Evolutionary conservation across 1,140 invertebrate genomes (phyloP), one percentile per base, ranked within the genome.

Genomic region (Saccostrea glomerata): DNA sequence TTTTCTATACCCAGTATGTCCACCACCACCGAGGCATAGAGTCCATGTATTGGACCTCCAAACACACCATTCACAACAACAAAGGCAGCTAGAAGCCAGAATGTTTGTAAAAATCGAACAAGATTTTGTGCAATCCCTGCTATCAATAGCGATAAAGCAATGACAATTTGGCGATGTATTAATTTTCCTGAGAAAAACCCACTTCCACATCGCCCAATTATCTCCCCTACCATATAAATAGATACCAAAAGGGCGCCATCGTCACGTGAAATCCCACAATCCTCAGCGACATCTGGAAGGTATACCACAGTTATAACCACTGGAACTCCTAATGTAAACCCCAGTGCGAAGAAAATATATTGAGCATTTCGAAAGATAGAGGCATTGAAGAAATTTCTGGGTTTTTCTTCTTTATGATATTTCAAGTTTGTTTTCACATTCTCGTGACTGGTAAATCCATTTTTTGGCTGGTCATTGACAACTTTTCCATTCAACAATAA

Each of bases 161-260:
- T 88, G 1, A 88, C 86, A 82, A 91, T 90, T 55, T 87, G 86
- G 23, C 77, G 77, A 15, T 87, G 58, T 13, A 92, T 87, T 6
- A 90, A 60, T 13, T 85, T 47, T 84, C 92, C 92, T 17, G 90
- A 12, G 20, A 91, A n/a, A 3, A 91, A 70, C 1, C 92, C 91
- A 4, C 86, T 73, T 17, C 84, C 20, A 20, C 92, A 83, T 77
- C 91, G 86, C 0, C 89, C 88, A 17, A 92, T 5, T 17, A 89
- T 90, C 60, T 93, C 92, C n/a, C 88, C 83, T 20, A 89, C 84
- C 2, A 91, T 91, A 36, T 88, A 84, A 7, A 91, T 89, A 17
- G 92, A 92, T 23, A 93, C 47, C 15, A 92, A 58, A 15, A 91
- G 56, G 6, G 92, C 90, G 36, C 89, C 88, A 13, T 91, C 23